Conservation (phyloP, 2,888 invertebrate species). For the Pinctada fucata region DNA sequence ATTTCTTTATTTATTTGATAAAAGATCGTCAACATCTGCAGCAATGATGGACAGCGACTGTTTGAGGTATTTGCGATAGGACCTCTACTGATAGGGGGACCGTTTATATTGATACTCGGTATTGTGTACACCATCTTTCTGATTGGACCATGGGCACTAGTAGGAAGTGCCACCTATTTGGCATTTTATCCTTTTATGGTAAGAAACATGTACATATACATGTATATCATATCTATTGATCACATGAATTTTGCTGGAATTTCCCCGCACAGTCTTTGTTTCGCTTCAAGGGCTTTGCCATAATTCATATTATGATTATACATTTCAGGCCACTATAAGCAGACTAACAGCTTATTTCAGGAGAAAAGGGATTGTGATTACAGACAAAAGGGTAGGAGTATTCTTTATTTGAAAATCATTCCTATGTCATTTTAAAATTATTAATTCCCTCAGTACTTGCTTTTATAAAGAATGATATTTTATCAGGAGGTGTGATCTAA, state of each 20-base stretch:
- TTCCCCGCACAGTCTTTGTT: too few species aligned
- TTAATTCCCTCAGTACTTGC: not conserved
- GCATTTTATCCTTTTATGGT: constrained; percentile 80
- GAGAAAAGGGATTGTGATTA: constrained; percentile 59
- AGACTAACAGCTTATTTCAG: constrained; percentile 60
- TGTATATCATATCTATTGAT: not conserved
- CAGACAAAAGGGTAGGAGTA: constrained; percentile 64
- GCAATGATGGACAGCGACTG: constrained; percentile 80
- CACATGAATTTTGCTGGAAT: not conserved
- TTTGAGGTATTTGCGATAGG: constrained; percentile 80
- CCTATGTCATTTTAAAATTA: too few species aligned
- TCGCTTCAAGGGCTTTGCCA: too few species aligned
- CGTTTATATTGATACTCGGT: constrained; percentile 78
- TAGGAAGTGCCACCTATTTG: constrained; percentile 79
- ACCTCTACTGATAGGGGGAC: constrained; percentile 80
- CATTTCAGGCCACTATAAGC: constrained; percentile 55
- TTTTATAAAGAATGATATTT: too few species aligned
- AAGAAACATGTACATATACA: constrained; percentile 44
- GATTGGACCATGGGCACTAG: constrained; percentile 79
- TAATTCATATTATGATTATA: too few species aligned
- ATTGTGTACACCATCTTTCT: constrained; percentile 79
- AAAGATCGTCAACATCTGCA: constrained; percentile 81
- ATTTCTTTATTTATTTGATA: constrained; percentile 51
- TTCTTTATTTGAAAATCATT: not conserved
- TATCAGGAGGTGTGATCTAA: too few species aligned